phyloP scores from a whole-genome alignment of 2,888 invertebrate species.

The Steinernema hermaphroditum region DNA sequence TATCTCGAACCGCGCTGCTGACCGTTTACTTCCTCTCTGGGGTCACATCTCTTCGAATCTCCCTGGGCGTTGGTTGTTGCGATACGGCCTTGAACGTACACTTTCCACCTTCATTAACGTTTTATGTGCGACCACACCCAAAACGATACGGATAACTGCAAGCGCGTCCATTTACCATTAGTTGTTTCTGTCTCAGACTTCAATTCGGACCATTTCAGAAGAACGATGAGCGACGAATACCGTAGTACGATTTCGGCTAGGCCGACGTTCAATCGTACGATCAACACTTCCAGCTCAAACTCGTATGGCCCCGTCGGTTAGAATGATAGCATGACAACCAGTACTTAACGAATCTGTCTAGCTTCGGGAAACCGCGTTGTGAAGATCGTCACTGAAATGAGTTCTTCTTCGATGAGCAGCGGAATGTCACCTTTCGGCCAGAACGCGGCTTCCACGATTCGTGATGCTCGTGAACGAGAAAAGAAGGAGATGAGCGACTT shows the following conservation, averaged over 20 bases:
- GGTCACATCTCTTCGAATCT: conserved; percentile 14
- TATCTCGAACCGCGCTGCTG: background rate
- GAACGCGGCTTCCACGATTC: conserved; percentile 67
- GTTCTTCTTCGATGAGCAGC: conserved; percentile 42
- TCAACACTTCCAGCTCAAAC: conserved; percentile 32
- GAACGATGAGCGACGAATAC: conserved; percentile 40
- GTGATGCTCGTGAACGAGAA: conserved; percentile 67
- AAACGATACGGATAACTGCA: background rate
- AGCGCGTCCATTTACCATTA: background rate
- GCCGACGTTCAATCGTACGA: conserved; percentile 47
- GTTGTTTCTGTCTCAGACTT: background rate
- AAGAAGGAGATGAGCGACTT: conserved; percentile 70
- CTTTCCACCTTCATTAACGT: conserved; percentile 25
- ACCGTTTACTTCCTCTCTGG: background rate
- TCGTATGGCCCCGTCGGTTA: conserved; percentile 24
- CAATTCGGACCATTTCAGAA: background rate
- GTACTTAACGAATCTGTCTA: background rate
- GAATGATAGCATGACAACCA: background rate
- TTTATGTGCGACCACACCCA: conserved; percentile 23
- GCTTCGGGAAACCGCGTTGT: conserved; percentile 53
- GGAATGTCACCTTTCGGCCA: conserved; percentile 54
- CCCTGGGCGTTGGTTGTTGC: background rate
- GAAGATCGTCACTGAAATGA: conserved; percentile 65
- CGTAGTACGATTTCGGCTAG: conserved; percentile 51
- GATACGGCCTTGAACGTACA: background rate